Evolutionary conservation across 2,797 vertebrate species (phyloP), one percentile per base, ranked within the genome.

Genomic region (Tenualosa ilisha): DNA sequence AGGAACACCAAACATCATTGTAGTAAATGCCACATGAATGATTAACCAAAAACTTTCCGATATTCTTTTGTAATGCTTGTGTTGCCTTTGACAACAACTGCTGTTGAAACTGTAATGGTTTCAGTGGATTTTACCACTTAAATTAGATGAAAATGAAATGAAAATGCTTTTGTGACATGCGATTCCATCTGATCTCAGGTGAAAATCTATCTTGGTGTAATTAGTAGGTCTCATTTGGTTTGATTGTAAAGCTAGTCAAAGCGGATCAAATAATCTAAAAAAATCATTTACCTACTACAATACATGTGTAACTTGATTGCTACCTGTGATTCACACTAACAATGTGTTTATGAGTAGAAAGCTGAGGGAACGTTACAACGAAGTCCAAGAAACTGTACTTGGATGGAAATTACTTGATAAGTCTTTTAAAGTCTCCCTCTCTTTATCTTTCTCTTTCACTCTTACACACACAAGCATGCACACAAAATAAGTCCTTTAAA

Each of bases 231-330:
- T 79, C 40, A 43, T 72, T 72, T 72, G 65, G 65, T 72, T 72
- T 15, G 65, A 72, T 31, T 79, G 40, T 79, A 46, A 79, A 79
- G 72, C 37, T 79, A 79, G 72, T 20, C 20, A 46, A 72, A 26
- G 37, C 22, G 3, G 37, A 20, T 20, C 20, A 22, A 79, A 79
- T 79, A 6, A 40, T 40, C 31, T 75, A 75, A 75, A 40, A 79
- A 40, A 72, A 43, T 46, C 8, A 46, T 22, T 43, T 4, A 43
- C 40, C 31, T 43, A 46, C 20, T 46, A 7, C 17, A 79, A 46
- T 17, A 43, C 1, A 46, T 22, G 7, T 9, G 59, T 63, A 63
- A n/a, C 17, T 15, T 46, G 72, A 79, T n/a, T 79, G 72, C 72
- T 79, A 43, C 72, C 72, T 79, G 15, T 8, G 22, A 7, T 43